Base-by-base conservation (phyloP, 1,140 invertebrate genomes). In the Polypedilum pembai region DNA sequence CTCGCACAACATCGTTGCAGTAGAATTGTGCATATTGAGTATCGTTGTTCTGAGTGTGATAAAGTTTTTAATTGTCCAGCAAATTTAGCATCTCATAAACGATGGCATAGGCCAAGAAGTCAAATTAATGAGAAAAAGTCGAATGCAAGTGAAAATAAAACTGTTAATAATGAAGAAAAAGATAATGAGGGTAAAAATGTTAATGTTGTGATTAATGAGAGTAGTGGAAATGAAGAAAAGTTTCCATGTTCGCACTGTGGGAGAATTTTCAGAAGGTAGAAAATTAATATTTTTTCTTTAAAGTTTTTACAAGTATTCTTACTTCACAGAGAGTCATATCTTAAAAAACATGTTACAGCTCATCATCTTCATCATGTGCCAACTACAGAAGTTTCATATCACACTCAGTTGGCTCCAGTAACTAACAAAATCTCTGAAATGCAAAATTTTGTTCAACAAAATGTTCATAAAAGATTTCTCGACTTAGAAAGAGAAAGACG, bases 61-160 rank as follows among this genome's bases (percentile, higher is more conserved):
- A 99, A 99, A 85, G 91, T 97, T 0, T 99, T 99, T 86, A 98
- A 97, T 81, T 99, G 97, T 83, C 97, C 97, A 0, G 97, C 97
- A 5, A 99, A 99, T 82, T 82, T 99, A 76, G 97, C 97, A 0
- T 98, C 95, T 0, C 97, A 99, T 83, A 87, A 96, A 21, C 86
- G 97, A 33, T 99, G 97, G 97, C 97, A 99, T 82, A 95, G 96
- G 79, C 96, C 96, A 41, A 15, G 72, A 63, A 66, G 45, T 15
- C 73, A 56, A 75, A 73, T 1, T 76, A 79, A 33, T 73, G 72
- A 15, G 73, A 63, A 63, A 33, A 33, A 45, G 24, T 1, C 10
- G 5, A 8, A 45, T 40, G 56, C 40, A 63, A 65, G 15, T 17
- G 72, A 75, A 66, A 66, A 20, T 33, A 33, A 33, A 33, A 5